These are phyloP conservation scores for Protula sp. DNA, from an alignment of 2,888 invertebrate species.

Conservation along the genomic window DNA sequence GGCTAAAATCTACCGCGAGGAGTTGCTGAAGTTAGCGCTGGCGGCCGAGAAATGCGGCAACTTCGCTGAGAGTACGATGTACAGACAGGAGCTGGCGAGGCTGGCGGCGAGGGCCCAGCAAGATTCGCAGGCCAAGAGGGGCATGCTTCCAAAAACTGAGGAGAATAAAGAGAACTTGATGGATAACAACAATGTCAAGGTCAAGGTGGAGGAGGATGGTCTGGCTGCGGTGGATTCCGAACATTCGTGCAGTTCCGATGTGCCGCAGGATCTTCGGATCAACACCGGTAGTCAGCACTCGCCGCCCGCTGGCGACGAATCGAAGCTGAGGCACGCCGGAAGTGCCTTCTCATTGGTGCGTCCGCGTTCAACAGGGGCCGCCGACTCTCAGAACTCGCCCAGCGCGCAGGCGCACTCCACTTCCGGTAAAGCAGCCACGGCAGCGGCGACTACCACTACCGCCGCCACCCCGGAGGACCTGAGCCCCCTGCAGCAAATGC, in stretches of 20 bases:
- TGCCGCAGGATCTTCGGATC: conserved; percentile 21
- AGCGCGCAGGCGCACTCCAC: conserved; percentile 59
- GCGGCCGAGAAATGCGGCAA: conserved; percentile 50
- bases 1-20: conserved; percentile 55
- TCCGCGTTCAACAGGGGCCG: conserved; percentile 55
- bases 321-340: conserved; percentile 21
- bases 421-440: conserved; percentile 57
- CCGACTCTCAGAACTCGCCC: conserved; percentile 50
- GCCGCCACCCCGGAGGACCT: conserved; percentile 62
- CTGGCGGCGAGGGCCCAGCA: conserved; percentile 59
- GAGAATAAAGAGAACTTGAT: conserved; percentile 14
- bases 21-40: conserved; percentile 76
- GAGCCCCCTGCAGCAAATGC: conserved; percentile 94
- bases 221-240: background rate
- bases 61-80: conserved; percentile 64
- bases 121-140: background rate
- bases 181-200: background rate
- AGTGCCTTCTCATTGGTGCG: conserved; percentile 77
- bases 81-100: conserved; percentile 88
- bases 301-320: too few relatives aligned
- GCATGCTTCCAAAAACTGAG: background rate
- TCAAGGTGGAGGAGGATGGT: background rate
- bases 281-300: too few relatives aligned
- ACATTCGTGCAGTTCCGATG: background rate
- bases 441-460: conserved; percentile 44